Conservation (phyloP, 2,888 invertebrate genomes). For the Fissipunctia ypsillon region DNA sequence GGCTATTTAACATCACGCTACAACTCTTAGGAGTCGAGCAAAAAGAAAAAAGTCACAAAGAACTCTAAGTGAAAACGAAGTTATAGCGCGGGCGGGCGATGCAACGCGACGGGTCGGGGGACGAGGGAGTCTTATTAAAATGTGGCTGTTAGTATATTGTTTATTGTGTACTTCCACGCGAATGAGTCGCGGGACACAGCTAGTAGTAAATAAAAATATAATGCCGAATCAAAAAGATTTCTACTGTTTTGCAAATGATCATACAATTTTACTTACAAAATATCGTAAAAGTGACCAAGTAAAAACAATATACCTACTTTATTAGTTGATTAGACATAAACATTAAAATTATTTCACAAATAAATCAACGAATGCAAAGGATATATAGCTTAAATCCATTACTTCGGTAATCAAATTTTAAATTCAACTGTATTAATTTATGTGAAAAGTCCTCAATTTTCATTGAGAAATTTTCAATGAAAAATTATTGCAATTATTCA, state of each 20-base stretch:
- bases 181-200: too few relatives aligned
- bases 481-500: slow-evolving; percentile 5
- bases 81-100: too few relatives aligned
- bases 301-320: too few relatives aligned
- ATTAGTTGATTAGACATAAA: too few relatives aligned
- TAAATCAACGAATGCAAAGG: slow-evolving; percentile 11
- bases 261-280: neutral
- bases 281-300: neutral
- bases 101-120: too few relatives aligned
- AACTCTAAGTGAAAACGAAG: too few relatives aligned
- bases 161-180: too few relatives aligned
- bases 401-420: slow-evolving; percentile 23
- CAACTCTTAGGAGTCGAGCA: too few relatives aligned
- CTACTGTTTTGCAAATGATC: neutral
- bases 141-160: too few relatives aligned
- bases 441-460: slow-evolving; percentile 10
- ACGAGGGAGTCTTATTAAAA: too few relatives aligned
- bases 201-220: neutral
- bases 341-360: slow-evolving; percentile 24
- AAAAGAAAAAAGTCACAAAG: too few relatives aligned
- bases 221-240: neutral
- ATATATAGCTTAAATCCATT: slow-evolving; percentile 35
- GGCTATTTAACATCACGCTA: too few relatives aligned
- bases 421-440: slow-evolving; percentile 30
- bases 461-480: slow-evolving; percentile 2